These are phyloP conservation scores for Marmota monax DNA, from an alignment of 2,113 vertebrate genomes.

Conservation along the genomic window DNA sequence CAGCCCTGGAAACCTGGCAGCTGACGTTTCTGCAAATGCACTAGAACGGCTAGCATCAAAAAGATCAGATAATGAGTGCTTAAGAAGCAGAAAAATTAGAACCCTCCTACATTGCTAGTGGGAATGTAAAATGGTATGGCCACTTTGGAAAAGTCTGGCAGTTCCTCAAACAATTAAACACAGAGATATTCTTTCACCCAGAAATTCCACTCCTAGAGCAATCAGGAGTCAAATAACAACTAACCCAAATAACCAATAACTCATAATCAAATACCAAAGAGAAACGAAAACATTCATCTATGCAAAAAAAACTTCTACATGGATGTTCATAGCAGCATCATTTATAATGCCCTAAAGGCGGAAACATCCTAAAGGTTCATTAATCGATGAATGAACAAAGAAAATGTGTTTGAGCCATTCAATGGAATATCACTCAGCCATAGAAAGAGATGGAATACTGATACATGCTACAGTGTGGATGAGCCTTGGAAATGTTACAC, in stretches of 20 bases:
- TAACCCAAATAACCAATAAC: not conserved
- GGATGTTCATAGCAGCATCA: fast-evolving
- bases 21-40: not conserved
- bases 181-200: not conserved
- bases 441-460: not conserved
- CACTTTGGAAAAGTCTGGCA: not conserved
- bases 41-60: not conserved
- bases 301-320: not conserved
- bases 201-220: not conserved
- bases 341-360: no score
- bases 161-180: not conserved
- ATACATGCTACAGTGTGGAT: not conserved
- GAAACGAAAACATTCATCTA: not conserved
- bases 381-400: not conserved
- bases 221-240: not conserved
- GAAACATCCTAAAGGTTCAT: no score
- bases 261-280: not conserved
- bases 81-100: not conserved
- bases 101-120: not conserved
- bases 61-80: not conserved
- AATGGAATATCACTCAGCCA: not conserved
- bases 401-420: fast-evolving
- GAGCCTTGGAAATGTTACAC: not conserved
- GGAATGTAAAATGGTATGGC: not conserved
- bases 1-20: not conserved